Evolutionary conservation across 1,140 invertebrate genomes (phyloP).

Genomic region (Odontomachus brunneus): DNA sequence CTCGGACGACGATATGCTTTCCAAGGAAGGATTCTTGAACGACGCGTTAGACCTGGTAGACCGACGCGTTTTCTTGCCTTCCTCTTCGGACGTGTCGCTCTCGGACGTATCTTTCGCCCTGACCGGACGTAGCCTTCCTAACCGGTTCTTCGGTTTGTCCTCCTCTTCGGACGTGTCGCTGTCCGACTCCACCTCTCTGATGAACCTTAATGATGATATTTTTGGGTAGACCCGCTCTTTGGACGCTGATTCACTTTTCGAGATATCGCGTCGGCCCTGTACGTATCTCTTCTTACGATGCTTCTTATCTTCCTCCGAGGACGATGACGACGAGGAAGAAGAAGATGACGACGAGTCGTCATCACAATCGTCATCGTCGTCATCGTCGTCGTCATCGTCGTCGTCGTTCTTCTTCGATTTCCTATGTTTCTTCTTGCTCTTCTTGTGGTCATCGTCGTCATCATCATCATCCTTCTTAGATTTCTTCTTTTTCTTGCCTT

Average conservation of each 20-base stretch:
- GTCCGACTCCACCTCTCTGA: neutral
- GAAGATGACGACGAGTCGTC: constrained; percentile 10
- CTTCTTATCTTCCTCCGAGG: constrained; percentile 10
- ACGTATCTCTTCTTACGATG: constrained; percentile 1
- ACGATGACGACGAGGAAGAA: constrained; percentile 5
- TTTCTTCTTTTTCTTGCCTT: constrained; percentile 7
- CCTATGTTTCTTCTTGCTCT: neutral
- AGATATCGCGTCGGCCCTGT: neutral
- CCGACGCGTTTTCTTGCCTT: no score
- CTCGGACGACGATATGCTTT: constrained; percentile 46
- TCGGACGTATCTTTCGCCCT: neutral
- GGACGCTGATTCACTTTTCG: neutral
- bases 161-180: neutral
- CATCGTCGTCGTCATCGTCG: constrained; percentile 5
- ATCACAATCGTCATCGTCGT: neutral
- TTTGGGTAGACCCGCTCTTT: neutral
- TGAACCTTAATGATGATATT: neutral
- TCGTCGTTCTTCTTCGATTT: constrained; percentile 19
- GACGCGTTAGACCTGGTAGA: no score
- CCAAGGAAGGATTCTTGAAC: no score
- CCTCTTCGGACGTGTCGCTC: neutral
- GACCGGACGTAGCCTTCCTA: no score
- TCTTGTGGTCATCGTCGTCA: constrained; percentile 1
- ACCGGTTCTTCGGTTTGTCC: no score
- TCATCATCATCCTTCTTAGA: constrained; percentile 10